Evolutionary conservation across 2,113 vertebrate genomes (phyloP).

Genomic region (Neotoma lepida): DNA sequence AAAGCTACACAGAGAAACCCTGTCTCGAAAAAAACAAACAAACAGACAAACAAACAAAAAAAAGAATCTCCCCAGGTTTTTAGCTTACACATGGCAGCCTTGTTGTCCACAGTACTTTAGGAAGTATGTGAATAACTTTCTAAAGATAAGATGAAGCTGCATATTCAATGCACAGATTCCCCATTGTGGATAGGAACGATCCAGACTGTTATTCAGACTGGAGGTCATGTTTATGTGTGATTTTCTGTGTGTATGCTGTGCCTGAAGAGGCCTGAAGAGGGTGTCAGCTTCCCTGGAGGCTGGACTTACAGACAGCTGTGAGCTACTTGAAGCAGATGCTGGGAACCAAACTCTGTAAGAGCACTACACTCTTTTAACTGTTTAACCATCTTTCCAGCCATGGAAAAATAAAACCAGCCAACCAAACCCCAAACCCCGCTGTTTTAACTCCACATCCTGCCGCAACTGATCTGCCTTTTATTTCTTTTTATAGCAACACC

Average conservation of each 20-base stretch:
- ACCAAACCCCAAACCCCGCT: background rate
- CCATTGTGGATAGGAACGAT: conserved; percentile 15
- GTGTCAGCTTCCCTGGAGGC: background rate
- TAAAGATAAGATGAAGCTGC: background rate
- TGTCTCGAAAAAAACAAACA: no score
- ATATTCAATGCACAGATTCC: background rate
- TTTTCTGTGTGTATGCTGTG: background rate
- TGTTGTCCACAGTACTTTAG: background rate
- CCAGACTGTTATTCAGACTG: background rate
- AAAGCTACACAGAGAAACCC: no score
- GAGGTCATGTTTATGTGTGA: background rate
- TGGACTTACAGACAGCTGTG: background rate
- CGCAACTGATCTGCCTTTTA: background rate
- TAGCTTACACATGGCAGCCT: background rate
- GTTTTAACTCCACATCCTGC: background rate
- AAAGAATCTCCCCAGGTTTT: background rate
- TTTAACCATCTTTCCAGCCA: background rate
- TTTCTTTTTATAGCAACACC: conserved; percentile 26
- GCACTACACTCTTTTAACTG: background rate
- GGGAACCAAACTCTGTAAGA: background rate
- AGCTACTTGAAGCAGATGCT: background rate
- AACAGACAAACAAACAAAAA: no score
- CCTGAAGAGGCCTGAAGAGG: background rate
- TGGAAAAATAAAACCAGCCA: background rate
- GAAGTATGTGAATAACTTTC: background rate